phyloP scores from a whole-genome alignment of 2,113 vertebrate genomes.

The Tragulus kanchil region DNA sequence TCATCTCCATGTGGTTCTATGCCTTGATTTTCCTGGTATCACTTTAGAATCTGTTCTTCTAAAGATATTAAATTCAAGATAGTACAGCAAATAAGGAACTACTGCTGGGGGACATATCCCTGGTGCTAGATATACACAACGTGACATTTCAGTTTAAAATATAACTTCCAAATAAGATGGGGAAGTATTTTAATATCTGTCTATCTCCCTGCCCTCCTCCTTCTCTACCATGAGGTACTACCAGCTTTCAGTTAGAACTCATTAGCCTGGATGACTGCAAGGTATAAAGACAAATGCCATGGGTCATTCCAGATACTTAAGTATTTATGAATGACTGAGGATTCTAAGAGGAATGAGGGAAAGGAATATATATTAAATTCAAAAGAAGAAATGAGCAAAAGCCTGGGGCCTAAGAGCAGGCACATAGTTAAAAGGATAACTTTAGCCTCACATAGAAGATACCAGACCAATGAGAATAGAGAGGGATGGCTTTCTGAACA shows the following conservation, averaged over 20 bases:
- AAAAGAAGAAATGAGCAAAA: neutral
- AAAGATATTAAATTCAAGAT: neutral
- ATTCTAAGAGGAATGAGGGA: neutral
- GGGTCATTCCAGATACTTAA: neutral
- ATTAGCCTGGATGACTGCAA: neutral
- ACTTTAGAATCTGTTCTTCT: neutral
- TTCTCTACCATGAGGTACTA: neutral
- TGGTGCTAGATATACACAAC: neutral
- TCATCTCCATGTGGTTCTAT: neutral
- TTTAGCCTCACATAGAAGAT: neutral
- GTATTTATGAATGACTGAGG: constrained; percentile 30
- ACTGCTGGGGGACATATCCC: neutral
- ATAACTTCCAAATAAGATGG: neutral
- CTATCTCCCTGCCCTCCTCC: neutral
- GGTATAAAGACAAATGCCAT: constrained; percentile 14
- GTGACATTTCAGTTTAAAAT: neutral
- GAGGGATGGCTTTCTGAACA: neutral
- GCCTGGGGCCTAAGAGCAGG: neutral
- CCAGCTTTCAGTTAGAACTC: neutral
- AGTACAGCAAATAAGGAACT: constrained; percentile 7
- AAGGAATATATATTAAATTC: neutral
- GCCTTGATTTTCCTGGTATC: neutral
- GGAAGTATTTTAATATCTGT: neutral
- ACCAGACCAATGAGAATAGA: neutral
- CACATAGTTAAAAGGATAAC: neutral